Evolutionary conservation across 2,888 invertebrate species (phyloP).

Genomic region (Agonopterix arenella): DNA sequence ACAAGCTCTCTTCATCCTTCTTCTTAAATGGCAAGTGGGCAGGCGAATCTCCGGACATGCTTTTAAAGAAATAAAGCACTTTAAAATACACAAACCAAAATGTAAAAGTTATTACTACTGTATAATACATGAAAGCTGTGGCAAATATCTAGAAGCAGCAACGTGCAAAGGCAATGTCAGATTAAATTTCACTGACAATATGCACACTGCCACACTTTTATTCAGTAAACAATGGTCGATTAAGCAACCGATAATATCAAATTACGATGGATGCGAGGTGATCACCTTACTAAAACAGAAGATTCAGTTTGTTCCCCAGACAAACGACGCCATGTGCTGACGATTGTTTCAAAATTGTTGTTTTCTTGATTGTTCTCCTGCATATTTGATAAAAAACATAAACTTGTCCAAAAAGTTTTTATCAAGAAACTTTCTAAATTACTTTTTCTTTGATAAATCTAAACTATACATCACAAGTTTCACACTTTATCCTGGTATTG

Average conservation of each 20-base stretch:
- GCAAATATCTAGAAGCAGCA: neutral
- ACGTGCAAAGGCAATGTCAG: conserved; percentile 1
- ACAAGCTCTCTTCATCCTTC: conserved; percentile 49
- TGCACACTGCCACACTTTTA: conserved; percentile 16
- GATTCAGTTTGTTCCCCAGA: conserved; percentile 53
- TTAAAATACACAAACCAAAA: conserved; percentile 9
- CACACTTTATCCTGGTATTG: no score
- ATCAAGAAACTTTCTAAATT: neutral
- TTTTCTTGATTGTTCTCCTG: conserved; percentile 39
- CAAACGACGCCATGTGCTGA: conserved; percentile 64
- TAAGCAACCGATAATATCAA: conserved; percentile 16
- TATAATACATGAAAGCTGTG: conserved; percentile 14
- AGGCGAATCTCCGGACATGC: conserved; percentile 63
- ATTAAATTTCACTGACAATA: conserved; percentile 16
- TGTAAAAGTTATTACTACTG: conserved; percentile 9
- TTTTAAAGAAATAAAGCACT: conserved; percentile 27
- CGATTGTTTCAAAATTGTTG: conserved; percentile 62
- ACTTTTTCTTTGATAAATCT: neutral
- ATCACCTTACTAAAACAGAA: conserved; percentile 47
- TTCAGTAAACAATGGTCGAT: conserved; percentile 33
- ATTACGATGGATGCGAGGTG: conserved; percentile 12
- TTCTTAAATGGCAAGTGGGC: conserved; percentile 46
- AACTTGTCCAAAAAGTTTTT: conserved; percentile 42
- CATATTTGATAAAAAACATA: conserved; percentile 40
- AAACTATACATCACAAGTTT: no score